A percentile compares a stretch with the other conserved stretches of the same genome.
These are phyloP conservation scores for Chymomyza costata DNA, from an alignment of 1,140 invertebrate genomes.

Conservation along the genomic window DNA sequence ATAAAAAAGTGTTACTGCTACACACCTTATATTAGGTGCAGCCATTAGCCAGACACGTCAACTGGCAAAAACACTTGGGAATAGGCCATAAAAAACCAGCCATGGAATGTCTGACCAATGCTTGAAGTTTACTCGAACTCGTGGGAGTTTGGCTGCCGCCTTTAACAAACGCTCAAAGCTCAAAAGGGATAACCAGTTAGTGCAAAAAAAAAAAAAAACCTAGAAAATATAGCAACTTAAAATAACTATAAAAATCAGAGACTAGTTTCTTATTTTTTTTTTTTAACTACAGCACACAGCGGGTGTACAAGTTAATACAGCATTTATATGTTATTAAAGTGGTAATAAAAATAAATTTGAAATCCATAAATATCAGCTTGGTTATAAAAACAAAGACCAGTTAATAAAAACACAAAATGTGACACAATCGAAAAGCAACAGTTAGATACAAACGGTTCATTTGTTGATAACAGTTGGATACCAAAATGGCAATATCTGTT, in stretches of 20 bases:
- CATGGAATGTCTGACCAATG: slow-evolving; percentile 21
- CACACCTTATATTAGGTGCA: no score
- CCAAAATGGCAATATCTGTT: slow-evolving; percentile 6
- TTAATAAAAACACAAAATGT: slow-evolving; percentile 58
- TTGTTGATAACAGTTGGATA: slow-evolving; percentile 61
- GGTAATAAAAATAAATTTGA: slow-evolving; percentile 52
- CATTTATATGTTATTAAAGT: slow-evolving; percentile 52
- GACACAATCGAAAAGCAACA: slow-evolving; percentile 52
- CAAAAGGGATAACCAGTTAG: slow-evolving; percentile 40
- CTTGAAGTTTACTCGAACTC: slow-evolving; percentile 1
- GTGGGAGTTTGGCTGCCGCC: slow-evolving; percentile 29
- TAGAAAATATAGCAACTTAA: no score
- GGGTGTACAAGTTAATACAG: slow-evolving; percentile 23
- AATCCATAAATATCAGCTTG: slow-evolving; percentile 49
- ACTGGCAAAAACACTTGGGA: slow-evolving; percentile 12
- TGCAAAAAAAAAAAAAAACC: no score
- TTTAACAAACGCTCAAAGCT: no score
- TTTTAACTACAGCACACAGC: background rate
- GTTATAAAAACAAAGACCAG: background rate
- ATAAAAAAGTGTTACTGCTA: no score
- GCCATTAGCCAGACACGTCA: slow-evolving; percentile 17
- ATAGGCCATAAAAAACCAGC: slow-evolving; percentile 14
- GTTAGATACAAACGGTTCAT: slow-evolving; percentile 34
- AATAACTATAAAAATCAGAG: no score
- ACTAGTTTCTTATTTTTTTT: no score